phyloP scores from a whole-genome alignment of 92 coral and sea anemone species.

The Pocillopora meandrina region DNA sequence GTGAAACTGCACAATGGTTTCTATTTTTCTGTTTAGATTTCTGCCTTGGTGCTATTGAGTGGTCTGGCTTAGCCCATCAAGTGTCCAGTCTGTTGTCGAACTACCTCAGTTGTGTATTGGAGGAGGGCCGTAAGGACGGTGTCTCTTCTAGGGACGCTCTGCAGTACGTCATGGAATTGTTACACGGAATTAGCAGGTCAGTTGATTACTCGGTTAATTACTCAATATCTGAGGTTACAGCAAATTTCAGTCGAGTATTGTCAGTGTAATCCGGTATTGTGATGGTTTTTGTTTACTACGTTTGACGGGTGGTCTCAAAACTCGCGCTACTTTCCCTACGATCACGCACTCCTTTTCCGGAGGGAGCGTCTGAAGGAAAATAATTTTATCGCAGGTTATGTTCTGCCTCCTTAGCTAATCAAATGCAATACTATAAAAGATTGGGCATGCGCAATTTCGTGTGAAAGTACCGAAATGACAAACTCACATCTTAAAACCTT shows the following conservation, averaged over 20 bases:
- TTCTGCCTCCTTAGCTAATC: no score
- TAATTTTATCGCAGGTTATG: no score
- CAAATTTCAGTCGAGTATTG: no score
- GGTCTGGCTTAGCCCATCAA: slow-evolving; percentile 98
- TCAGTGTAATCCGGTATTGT: no score
- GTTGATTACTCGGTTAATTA: neutral
- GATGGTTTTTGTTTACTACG: neutral
- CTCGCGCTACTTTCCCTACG: no score
- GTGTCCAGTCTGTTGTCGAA: slow-evolving; percentile 90
- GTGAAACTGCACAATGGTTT: neutral
- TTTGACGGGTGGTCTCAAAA: neutral
- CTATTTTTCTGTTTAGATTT: slow-evolving; percentile 53
- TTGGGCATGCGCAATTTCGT: no score
- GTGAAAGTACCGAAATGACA: no score
- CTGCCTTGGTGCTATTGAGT: slow-evolving; percentile 82
- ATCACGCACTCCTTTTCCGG: no score
- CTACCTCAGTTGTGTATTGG: slow-evolving; percentile 77
- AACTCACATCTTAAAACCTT: no score
- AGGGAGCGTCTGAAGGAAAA: no score
- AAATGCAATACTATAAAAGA: no score
- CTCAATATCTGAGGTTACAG: no score
- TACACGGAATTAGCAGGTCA: slow-evolving; percentile 87
- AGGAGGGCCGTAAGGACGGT: slow-evolving; percentile 62
- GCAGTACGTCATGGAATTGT: slow-evolving; percentile 80
- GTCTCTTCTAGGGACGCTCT: slow-evolving; percentile 71